Evolutionary conservation across 2,113 vertebrate genomes (phyloP).

Genomic region (Stictonetta naevosa): DNA sequence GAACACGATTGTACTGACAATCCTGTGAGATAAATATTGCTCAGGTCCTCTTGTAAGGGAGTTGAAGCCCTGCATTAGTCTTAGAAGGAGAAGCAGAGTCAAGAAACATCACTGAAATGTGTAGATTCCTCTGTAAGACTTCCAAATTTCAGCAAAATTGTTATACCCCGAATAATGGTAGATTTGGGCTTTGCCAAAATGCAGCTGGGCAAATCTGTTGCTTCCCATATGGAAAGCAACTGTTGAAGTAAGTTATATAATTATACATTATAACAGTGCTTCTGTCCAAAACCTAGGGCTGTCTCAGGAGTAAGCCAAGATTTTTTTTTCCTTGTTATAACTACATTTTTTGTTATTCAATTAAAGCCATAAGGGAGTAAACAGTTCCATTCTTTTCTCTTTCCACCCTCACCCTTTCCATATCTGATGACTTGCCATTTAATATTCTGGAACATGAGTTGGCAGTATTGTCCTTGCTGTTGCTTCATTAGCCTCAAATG

Average conservation of each 20-base stretch:
- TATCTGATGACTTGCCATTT: slow-evolving; percentile 7
- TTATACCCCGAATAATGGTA: slow-evolving; percentile 58
- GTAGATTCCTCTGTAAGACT: slow-evolving; percentile 53
- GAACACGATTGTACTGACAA: neutral
- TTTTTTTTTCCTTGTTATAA: slow-evolving; percentile 19
- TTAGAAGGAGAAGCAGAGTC: slow-evolving; percentile 35
- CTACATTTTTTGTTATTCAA: neutral
- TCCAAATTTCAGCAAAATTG: slow-evolving; percentile 66
- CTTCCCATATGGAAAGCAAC: slow-evolving; percentile 77
- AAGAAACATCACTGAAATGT: slow-evolving; percentile 31
- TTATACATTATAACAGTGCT: slow-evolving; percentile 60
- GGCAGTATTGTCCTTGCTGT: slow-evolving; percentile 18
- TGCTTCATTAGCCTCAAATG: too few species aligned
- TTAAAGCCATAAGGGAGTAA: slow-evolving; percentile 46
- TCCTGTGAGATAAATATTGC: neutral
- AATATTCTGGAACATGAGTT: neutral
- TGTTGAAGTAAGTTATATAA: slow-evolving; percentile 73
- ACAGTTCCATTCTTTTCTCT: neutral
- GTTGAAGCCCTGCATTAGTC: neutral
- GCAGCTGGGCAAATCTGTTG: slow-evolving; percentile 69
- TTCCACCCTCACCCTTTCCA: neutral
- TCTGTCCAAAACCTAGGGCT: slow-evolving; percentile 62
- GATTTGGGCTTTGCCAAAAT: slow-evolving; percentile 66
- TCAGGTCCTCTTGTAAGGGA: neutral
- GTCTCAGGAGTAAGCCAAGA: slow-evolving; percentile 53